Evolutionary conservation across 1,140 invertebrate species (phyloP), one percentile per base, ranked within the genome.

Genomic region (Drosophila malerkotliana): DNA sequence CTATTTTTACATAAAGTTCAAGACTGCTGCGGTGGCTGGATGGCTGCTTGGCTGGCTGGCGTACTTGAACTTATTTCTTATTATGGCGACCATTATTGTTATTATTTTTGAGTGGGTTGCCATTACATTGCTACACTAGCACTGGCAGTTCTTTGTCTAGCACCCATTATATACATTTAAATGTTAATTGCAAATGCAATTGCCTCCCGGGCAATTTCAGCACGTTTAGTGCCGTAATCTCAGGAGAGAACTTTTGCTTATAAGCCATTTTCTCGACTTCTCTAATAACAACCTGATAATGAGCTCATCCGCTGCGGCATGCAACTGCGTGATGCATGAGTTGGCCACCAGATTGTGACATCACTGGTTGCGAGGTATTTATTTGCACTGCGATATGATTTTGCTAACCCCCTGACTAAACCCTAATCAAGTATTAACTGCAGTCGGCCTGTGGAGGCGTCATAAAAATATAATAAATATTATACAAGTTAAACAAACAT

Each of bases 271-370:
- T 67, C 53, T 56, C 44, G 32, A 48, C 74, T 63, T 60, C 79
- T 63, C 79, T 83, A 67, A 77, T 87, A 87, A 88, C 87, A 83
- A 77, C 71, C 62, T 63, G 67, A 83, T 87, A 88, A 87, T 87
- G 69, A 88, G 82, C 79, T 64, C 63, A 78, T 79, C 78, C 82
- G 76, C 49, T 26, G 39, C 26, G 37, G 39, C 63, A 72, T 59
- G 73, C 51, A 60, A 62, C 62, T 76, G 72, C 57, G 66, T 80
- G 74, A 85, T 67, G 63, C 63, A 78, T 71, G 74, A 71, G 60
- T 51, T 85, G 68, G 49, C 54, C 74, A 77, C 61, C 73, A 71
- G 52, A 75, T 75, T 81, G 77, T 82, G 81, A 87, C 82, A 81
- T 73, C 72, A 69, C 49, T 56, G 37, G 49, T 5, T 14, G 28